Evolutionary conservation across 1,140 invertebrate genomes (phyloP), one percentile per base, ranked within the genome.

Genomic region (Drosophila eugracilis): DNA sequence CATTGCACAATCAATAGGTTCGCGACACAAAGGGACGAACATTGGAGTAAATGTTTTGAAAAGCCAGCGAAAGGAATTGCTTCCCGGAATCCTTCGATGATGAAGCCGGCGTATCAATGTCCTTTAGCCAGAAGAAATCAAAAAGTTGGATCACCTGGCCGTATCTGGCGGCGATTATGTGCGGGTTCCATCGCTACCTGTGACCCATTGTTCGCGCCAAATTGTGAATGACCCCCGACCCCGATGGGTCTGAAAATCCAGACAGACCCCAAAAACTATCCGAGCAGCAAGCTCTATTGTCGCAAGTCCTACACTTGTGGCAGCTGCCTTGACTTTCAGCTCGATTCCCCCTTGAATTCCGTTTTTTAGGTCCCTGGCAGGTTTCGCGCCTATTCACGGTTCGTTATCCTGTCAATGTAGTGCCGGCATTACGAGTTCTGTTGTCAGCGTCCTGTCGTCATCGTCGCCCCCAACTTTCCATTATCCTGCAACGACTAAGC

Each of bases 21-120:
- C 52, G 45, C 21, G 17, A 41, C 47, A 52, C 54, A 59, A 77
- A 37, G 37, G 37, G 17, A n/a, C 60, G 34, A 75, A 90, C 75
- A 90, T 69, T 86, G 89, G 85, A 78, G 85, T 84, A 89, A 91
- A 91, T 91, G 85, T 91, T 91, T 91, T 90, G 90, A 91, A 91
- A 91, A 91, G 89, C 90, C 90, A 90, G 66, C 67, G 71, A 91
- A 91, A 91, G 90, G 83, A 91, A 91, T 91, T 91, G 89, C 90
- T 91, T 91, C 90, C 79, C 85, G 58, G 90, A 91, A 91, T 80
- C 57, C 14, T 22, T 34, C 44, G 53, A 30, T 58, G 53, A 30
- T 58, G 49, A 30, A 34, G 77, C 57, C 57, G 79, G 57, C 75
- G 55, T 88, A 88, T 88, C 83, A 88, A 88, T 88, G 78, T 88